phyloP scores from a whole-genome alignment of 1,140 invertebrate genomes.

The Sycophila sp. region DNA sequence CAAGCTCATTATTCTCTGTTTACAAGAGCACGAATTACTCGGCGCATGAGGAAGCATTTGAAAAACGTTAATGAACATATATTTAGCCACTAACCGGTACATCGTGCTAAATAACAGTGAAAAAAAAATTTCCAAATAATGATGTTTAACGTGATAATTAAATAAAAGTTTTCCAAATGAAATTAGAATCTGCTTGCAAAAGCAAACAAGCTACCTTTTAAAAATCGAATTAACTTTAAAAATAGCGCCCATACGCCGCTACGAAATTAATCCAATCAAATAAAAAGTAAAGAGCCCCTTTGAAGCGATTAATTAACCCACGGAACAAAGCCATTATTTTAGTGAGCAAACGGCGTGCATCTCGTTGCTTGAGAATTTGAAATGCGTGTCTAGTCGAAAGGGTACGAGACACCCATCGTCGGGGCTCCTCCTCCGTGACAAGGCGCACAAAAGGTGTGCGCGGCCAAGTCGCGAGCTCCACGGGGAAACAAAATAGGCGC shows the following conservation, averaged over 20 bases:
- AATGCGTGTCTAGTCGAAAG: background rate
- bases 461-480: too few species aligned
- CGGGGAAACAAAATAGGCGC: too few species aligned
- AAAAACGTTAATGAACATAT: too few species aligned
- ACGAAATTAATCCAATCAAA: conserved; percentile 11
- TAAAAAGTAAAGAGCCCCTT: background rate
- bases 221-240: too few species aligned
- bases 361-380: conserved; percentile 17
- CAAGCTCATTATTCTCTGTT: conserved; percentile 20
- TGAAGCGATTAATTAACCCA: conserved; percentile 20
- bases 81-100: too few species aligned
- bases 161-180: background rate
- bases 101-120: too few species aligned
- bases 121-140: too few species aligned
- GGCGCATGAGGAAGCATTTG: too few species aligned
- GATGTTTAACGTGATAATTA: background rate
- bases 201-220: too few species aligned
- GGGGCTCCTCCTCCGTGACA: background rate
- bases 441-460: too few species aligned
- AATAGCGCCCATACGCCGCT: background rate
- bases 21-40: conserved; percentile 1
- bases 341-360: background rate
- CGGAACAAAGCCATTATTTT: background rate
- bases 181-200: background rate
- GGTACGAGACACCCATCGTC: background rate